Conservation (phyloP, 2,797 vertebrate species). For the Microctenopoma lineatum region DNA sequence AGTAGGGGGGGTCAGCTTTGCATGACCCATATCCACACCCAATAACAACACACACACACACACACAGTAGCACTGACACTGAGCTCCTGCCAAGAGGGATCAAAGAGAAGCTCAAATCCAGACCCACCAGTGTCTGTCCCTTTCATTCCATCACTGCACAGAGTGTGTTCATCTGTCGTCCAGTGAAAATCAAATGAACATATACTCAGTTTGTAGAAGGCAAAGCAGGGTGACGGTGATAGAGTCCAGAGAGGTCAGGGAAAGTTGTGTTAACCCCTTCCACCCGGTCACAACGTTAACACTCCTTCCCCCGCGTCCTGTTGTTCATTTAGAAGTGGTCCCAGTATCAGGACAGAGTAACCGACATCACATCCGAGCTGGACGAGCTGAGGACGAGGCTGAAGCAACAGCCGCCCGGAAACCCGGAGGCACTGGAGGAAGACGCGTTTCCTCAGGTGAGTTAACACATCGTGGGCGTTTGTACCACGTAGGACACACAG, state of each 20-base stretch:
- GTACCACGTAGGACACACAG: no score
- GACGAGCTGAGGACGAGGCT: constrained; percentile 76
- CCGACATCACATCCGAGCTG: constrained; percentile 72
- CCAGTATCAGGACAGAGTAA: constrained; percentile 79
- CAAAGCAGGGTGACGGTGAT: not conserved
- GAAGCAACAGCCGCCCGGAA: constrained; percentile 74
- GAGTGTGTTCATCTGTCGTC: not conserved
- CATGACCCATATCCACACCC: constrained; percentile 66
- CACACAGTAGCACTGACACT: constrained; percentile 9
- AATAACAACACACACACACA: constrained; percentile 24
- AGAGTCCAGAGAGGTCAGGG: constrained; percentile 36
- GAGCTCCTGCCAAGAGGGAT: constrained; percentile 60
- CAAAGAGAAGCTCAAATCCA: constrained; percentile 70
- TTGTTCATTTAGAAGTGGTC: constrained; percentile 84
- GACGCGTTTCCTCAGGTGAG: constrained; percentile 85
- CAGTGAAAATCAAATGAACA: not conserved
- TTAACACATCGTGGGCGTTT: not conserved
- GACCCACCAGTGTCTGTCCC: constrained; percentile 29
- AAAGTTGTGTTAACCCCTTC: constrained; percentile 62
- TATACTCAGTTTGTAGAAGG: not conserved
- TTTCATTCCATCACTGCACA: constrained; percentile 48
- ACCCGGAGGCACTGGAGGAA: constrained; percentile 72
- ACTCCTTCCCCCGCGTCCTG: not conserved
- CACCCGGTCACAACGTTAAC: not conserved
- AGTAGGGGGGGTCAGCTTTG: constrained; percentile 36